A percentile compares a stretch with the other conserved stretches of the same genome.
Conservation (phyloP, 1,140 invertebrate species). For the Drosophila dunni region DNA sequence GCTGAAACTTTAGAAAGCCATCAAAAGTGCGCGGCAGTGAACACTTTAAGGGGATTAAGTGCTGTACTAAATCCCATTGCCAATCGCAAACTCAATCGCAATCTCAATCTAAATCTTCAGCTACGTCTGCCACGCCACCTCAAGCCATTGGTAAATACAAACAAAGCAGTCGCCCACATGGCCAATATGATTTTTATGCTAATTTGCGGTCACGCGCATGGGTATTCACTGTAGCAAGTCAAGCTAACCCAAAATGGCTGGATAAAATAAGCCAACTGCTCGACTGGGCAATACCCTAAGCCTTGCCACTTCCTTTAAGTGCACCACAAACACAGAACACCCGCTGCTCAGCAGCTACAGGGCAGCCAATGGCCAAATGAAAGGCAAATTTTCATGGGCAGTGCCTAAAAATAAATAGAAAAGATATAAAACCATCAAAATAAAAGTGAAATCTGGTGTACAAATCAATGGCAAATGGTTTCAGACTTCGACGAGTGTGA, state of each 20-base stretch:
- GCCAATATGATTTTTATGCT: slow-evolving; percentile 82
- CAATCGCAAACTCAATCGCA: too few relatives aligned
- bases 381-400: slow-evolving; percentile 62
- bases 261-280: not conserved
- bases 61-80: slow-evolving; percentile 9
- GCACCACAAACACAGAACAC: not conserved
- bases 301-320: not conserved
- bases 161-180: slow-evolving; percentile 45
- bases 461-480: slow-evolving; percentile 69
- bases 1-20: not conserved
- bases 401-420: slow-evolving; percentile 1
- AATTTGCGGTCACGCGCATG: slow-evolving; percentile 75
- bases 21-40: not conserved
- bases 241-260: slow-evolving; percentile 35
- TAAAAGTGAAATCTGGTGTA: slow-evolving; percentile 32
- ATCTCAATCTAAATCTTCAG: too few relatives aligned
- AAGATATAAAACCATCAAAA: not conserved
- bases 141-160: slow-evolving; percentile 2
- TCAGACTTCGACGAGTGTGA: slow-evolving; percentile 69
- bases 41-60: not conserved
- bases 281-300: not conserved
- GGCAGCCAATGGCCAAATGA: slow-evolving; percentile 40
- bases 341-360: not conserved
- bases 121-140: too few relatives aligned
- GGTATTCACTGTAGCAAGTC: slow-evolving; percentile 49